Evolutionary conservation across 2,797 vertebrate species (phyloP).

Genomic region (Pelobates cultripes): DNA sequence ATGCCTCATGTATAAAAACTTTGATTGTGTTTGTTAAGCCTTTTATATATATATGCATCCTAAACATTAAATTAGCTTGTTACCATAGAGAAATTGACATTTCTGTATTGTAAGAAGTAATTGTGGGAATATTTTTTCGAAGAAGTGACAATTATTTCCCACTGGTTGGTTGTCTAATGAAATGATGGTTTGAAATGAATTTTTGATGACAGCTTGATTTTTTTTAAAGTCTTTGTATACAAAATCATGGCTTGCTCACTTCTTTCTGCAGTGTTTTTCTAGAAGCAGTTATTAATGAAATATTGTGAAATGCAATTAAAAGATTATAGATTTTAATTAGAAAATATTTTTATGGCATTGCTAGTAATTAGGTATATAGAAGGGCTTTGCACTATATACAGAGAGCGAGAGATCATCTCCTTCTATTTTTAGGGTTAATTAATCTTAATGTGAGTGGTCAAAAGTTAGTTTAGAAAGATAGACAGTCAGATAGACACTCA

Average conservation of each 20-base stretch:
- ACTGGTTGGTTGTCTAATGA: slow-evolving; percentile 45
- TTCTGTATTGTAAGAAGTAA: slow-evolving; percentile 56
- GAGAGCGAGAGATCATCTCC: too few relatives aligned
- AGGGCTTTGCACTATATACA: too few relatives aligned
- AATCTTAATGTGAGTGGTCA: too few relatives aligned
- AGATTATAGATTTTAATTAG: background rate
- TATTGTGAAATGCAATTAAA: background rate
- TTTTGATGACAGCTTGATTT: slow-evolving; percentile 47
- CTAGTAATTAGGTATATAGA: background rate
- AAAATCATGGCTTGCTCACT: background rate
- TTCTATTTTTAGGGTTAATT: too few relatives aligned
- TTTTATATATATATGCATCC: background rate
- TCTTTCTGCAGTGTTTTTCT: background rate
- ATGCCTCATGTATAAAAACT: background rate
- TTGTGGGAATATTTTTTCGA: slow-evolving; percentile 59
- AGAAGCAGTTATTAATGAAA: background rate
- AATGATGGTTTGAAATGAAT: slow-evolving; percentile 57
- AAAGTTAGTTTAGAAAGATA: too few relatives aligned
- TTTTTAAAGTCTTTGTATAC: background rate
- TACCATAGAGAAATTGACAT: slow-evolving; percentile 31
- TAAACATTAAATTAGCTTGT: background rate
- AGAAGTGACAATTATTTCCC: slow-evolving; percentile 60
- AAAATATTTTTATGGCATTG: background rate
- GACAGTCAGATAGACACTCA: too few relatives aligned
- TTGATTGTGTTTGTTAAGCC: background rate